Base-by-base conservation (phyloP, 2,113 vertebrate species). In the Abramis brama region DNA sequence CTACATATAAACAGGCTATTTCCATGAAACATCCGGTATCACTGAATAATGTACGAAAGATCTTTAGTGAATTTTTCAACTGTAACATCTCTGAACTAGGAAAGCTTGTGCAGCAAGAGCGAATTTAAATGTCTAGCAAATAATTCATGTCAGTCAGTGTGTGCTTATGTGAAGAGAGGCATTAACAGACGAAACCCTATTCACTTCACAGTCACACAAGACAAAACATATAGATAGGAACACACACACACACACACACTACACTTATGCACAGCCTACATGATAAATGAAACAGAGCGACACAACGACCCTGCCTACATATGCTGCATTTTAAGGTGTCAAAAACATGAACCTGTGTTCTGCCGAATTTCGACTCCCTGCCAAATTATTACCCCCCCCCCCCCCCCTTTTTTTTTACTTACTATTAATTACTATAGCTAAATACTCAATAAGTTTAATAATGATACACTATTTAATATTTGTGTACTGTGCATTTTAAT, bases 131-230 rank as follows among this genome's bases (percentile, higher is more conserved):
- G 73, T 75, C 86, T 21, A 12, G 81, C 84, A 78, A 77, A 47
- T 89, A 89, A 93, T 91, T 92, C 91, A 92, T 91, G 90, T 85
- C 88, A 91, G 45, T 30, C n/a, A 59, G 87, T 81, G 76, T 88
- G 91, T 89, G 74, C 88, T 91, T 87, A 87, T 84, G 59, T 71
- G 7, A 87, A 87, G 85, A 84, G 86, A 86, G 76, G 86, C 85
- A 85, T 91, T 92, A 89, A 91, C 86, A 87, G 81, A 82, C 19
- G 89, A 87, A 86, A 68, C 55, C 10, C 43, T 70, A 55, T 88
- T 88, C 88, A 83, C 85, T 88, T 83, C 64, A 89, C 87, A 73
- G 68, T 79, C 85, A 87, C 76, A 89, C 84, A 90, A 91, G 91
- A 89, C 74, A 91, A 88, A 92, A 70, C 55, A 86, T 91, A 90